phyloP scores from a whole-genome alignment of 2,797 vertebrate species.

The Petrocephalus sullivani region DNA sequence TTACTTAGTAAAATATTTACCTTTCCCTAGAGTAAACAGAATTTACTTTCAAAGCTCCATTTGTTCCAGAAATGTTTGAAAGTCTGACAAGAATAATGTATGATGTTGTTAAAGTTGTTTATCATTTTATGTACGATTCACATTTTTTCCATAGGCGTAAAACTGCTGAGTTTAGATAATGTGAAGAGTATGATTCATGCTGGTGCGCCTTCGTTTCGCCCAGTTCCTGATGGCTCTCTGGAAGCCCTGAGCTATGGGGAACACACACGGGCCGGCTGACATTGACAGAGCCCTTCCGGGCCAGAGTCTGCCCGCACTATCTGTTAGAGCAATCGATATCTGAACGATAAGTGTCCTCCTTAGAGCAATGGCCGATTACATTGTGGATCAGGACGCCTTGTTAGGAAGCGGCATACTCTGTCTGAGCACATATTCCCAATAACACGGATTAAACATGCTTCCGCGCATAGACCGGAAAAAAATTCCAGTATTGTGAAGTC shows the following conservation, averaged over 20 bases:
- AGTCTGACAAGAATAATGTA: slow-evolving; percentile 69
- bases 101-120: slow-evolving; percentile 69
- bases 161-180: slow-evolving; percentile 74
- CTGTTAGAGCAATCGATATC: slow-evolving; percentile 33
- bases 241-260: slow-evolving; percentile 47
- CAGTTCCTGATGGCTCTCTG: slow-evolving; percentile 41
- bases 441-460: not conserved
- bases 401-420: not conserved
- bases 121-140: slow-evolving; percentile 68
- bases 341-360: slow-evolving; percentile 19
- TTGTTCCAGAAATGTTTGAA: slow-evolving; percentile 69
- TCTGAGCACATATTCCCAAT: not conserved
- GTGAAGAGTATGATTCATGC: slow-evolving; percentile 72
- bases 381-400: not conserved
- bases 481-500: not conserved
- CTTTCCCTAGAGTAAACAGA: slow-evolving; percentile 60
- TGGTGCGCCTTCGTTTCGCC: slow-evolving; percentile 53
- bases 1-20: slow-evolving; percentile 53
- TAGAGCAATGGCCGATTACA: not conserved
- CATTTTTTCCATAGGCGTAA: slow-evolving; percentile 60
- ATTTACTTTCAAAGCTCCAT: slow-evolving; percentile 57
- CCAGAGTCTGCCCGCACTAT: slow-evolving; percentile 28
- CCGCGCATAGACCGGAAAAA: too few species aligned
- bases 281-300: slow-evolving; percentile 45
- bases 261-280: slow-evolving; percentile 42